These are phyloP conservation scores for Rhea americana DNA, from an alignment of 2,113 vertebrate genomes.

Conservation along the genomic window DNA sequence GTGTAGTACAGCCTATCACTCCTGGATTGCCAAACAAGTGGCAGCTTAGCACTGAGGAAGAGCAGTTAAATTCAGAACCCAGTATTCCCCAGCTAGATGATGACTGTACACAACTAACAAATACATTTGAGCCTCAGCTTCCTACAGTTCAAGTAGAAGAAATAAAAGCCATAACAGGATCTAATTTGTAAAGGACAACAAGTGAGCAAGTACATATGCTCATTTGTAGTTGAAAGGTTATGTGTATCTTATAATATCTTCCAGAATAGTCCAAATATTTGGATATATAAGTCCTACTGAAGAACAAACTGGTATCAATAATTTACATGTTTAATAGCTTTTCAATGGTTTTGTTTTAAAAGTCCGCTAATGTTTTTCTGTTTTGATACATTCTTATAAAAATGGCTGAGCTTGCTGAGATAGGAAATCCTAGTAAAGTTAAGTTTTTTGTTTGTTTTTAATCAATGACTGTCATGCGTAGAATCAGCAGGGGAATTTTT, in stretches of 20 bases:
- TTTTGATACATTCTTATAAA: neutral
- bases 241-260: neutral
- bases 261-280: neutral
- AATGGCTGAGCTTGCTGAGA: neutral
- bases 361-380: neutral
- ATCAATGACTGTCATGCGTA: neutral
- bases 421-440: neutral
- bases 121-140: neutral
- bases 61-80: neutral
- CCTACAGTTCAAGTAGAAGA: neutral
- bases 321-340: neutral
- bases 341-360: neutral
- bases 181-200: neutral
- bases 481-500: neutral
- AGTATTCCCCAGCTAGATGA: neutral
- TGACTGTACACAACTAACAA: conserved; percentile 52
- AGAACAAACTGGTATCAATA: neutral
- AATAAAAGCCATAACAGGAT: neutral
- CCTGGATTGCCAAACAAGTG: neutral
- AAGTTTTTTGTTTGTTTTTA: neutral
- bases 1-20: neutral
- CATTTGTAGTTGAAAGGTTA: neutral
- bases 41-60: neutral
- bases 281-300: neutral
- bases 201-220: conserved; percentile 37